Evolutionary conservation across 2,888 invertebrate genomes (phyloP).

Genomic region (Diarsia mendica): DNA sequence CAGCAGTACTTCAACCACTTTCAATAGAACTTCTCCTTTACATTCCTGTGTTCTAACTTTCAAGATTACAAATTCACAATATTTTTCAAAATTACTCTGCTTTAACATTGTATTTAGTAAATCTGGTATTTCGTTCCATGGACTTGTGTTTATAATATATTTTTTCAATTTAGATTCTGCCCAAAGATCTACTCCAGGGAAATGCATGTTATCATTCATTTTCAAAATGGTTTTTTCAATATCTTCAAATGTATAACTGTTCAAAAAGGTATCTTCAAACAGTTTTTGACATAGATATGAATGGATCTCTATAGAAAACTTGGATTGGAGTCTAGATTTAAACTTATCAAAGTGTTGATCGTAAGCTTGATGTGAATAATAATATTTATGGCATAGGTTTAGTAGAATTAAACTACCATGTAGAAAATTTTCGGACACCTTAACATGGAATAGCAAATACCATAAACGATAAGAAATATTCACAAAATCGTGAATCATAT

Average conservation of each 20-base stretch:
- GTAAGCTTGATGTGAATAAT: slow-evolving; percentile 50
- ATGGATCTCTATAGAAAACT: slow-evolving; percentile 66
- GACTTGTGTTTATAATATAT: slow-evolving; percentile 66
- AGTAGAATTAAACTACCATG: slow-evolving; percentile 82
- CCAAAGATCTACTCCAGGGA: slow-evolving; percentile 79
- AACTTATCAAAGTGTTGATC: slow-evolving; percentile 63
- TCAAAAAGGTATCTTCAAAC: slow-evolving; percentile 71
- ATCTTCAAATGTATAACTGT: slow-evolving; percentile 52
- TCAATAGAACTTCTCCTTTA: slow-evolving; percentile 63
- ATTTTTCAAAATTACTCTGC: slow-evolving; percentile 75
- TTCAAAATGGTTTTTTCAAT: slow-evolving; percentile 72
- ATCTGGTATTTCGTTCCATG: slow-evolving; percentile 73
- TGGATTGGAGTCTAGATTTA: slow-evolving; percentile 63
- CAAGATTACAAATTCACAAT: slow-evolving; percentile 72
- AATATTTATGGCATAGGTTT: slow-evolving; percentile 72
- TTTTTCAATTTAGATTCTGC: slow-evolving; percentile 73
- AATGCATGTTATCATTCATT: slow-evolving; percentile 64
- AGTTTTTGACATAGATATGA: slow-evolving; percentile 79
- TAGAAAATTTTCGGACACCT: slow-evolving; percentile 78
- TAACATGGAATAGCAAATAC: slow-evolving; percentile 63
- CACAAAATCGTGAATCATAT: slow-evolving; percentile 79
- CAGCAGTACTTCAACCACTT: slow-evolving; percentile 73
- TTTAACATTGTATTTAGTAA: slow-evolving; percentile 71
- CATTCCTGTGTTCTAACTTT: slow-evolving; percentile 70
- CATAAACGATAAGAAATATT: slow-evolving; percentile 64